Conservation (phyloP, 2,888 invertebrate species). For the Caenorhabditis afra region DNA sequence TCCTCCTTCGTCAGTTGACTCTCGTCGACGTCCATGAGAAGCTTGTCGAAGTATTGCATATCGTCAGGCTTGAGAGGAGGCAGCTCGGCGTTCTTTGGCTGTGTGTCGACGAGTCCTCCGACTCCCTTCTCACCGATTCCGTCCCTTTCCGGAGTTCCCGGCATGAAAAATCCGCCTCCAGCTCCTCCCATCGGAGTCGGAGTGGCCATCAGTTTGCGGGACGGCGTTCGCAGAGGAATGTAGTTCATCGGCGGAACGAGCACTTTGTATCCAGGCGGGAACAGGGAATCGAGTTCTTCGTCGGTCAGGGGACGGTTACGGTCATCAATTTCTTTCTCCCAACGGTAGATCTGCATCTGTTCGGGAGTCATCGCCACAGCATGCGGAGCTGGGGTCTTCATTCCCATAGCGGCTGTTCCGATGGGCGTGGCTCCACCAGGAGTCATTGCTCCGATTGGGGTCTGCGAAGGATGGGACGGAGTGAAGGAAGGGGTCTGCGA, state of each 20-base stretch:
- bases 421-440: constrained; percentile 83
- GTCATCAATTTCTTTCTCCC: constrained; percentile 93
- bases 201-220: constrained; percentile 96
- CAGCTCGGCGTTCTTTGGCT: constrained; percentile 94
- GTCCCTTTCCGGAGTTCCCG: constrained; percentile 82
- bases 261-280: constrained; percentile 96
- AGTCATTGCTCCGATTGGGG: constrained; percentile 79
- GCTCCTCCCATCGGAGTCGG: constrained; percentile 90
- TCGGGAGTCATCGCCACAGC: constrained; percentile 97
- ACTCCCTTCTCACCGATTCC: constrained; percentile 76
- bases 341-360: constrained; percentile 85
- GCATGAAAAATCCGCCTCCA: constrained; percentile 92
- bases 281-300: constrained; percentile 96
- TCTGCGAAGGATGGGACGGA: constrained; percentile 68
- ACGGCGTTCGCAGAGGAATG: constrained; percentile 96
- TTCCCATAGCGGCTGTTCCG: constrained; percentile 93
- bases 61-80: constrained; percentile 99
- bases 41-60: constrained; percentile 99
- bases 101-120: constrained; percentile 86
- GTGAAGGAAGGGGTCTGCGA: constrained; percentile 81
- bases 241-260: constrained; percentile 95
- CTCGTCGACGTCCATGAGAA: constrained; percentile 97
- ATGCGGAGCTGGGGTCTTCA: constrained; percentile 97
- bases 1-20: constrained; percentile 91
- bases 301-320: constrained; percentile 95